These are phyloP conservation scores for Diorhabda carinulata DNA, from an alignment of 1,140 invertebrate genomes.

Conservation along the genomic window DNA sequence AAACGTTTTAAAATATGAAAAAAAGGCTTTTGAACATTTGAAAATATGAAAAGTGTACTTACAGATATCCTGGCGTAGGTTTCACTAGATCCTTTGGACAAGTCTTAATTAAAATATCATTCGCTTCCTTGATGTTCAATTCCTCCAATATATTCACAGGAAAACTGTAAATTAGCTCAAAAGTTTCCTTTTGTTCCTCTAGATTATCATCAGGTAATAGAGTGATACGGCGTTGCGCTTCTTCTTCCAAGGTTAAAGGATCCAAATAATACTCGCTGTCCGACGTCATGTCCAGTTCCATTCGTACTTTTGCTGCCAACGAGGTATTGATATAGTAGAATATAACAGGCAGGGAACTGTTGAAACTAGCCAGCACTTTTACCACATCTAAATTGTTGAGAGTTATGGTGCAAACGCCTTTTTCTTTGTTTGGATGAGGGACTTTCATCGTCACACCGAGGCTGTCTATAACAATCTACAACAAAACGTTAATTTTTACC, in stretches of 20 bases:
- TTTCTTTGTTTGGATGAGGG: conserved; percentile 59
- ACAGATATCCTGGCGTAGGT: conserved; percentile 14
- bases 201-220: conserved; percentile 67
- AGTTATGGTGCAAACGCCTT: conserved; percentile 55
- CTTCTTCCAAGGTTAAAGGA: conserved; percentile 54
- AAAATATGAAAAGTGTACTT: neutral
- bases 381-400: conserved; percentile 64
- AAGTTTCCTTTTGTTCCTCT: conserved; percentile 60
- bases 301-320: conserved; percentile 64
- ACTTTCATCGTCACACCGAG: conserved; percentile 65
- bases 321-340: conserved; percentile 70
- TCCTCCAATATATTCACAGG: conserved; percentile 59
- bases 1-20: too few species aligned
- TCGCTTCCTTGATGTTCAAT: conserved; percentile 69
- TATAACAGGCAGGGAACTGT: conserved; percentile 66
- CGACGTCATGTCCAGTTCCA: conserved; percentile 64
- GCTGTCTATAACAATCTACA: conserved; percentile 58
- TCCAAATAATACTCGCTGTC: conserved; percentile 58
- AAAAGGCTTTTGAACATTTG: too few species aligned
- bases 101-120: conserved; percentile 73
- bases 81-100: conserved; percentile 54
- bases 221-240: conserved; percentile 72
- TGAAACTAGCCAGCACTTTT: conserved; percentile 70
- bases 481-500: neutral
- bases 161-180: conserved; percentile 62